Percentiles rank a stretch among this genome's conserved stretches.
These are phyloP conservation scores for Patiria pectinifera DNA, from an alignment of 53 echinoderm and acorn worm genomes.

Conservation along the genomic window DNA sequence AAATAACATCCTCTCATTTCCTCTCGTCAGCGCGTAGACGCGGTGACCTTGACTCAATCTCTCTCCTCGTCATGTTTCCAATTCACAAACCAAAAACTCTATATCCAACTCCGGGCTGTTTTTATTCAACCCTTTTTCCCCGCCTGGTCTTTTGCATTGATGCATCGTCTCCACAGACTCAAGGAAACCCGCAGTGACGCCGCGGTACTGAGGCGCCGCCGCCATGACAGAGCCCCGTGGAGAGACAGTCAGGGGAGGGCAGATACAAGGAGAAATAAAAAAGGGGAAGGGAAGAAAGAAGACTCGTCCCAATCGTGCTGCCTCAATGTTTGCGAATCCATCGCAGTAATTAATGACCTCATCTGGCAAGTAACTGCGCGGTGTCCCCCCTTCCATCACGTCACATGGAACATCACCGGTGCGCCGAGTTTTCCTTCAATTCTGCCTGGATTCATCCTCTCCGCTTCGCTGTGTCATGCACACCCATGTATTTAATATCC, in stretches of 20 bases:
- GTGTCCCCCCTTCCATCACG: constrained; percentile 7
- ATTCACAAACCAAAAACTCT: background rate
- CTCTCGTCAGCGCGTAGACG: constrained; percentile 1
- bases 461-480: background rate
- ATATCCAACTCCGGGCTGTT: background rate
- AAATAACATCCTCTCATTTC: constrained; percentile 20
- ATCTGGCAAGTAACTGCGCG: constrained; percentile 37
- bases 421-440: background rate
- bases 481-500: constrained; percentile 32
- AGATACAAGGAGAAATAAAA: background rate
- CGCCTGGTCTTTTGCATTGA: background rate
- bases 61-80: constrained; percentile 8
- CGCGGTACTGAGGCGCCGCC: background rate
- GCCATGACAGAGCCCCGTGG: constrained; percentile 14
- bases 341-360: constrained; percentile 53
- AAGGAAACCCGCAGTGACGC: constrained; percentile 25
- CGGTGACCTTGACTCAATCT: constrained; percentile 39
- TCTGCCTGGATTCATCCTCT: background rate
- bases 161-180: constrained; percentile 38
- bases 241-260: background rate
- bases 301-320: constrained; percentile 17
- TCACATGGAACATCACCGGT: background rate
- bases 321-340: constrained; percentile 56
- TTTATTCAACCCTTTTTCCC: constrained; percentile 6
- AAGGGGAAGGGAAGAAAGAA: background rate